These are phyloP conservation scores for Sinentomon sp. DNA, from an alignment of 2,888 invertebrate species.

Conservation along the genomic window DNA sequence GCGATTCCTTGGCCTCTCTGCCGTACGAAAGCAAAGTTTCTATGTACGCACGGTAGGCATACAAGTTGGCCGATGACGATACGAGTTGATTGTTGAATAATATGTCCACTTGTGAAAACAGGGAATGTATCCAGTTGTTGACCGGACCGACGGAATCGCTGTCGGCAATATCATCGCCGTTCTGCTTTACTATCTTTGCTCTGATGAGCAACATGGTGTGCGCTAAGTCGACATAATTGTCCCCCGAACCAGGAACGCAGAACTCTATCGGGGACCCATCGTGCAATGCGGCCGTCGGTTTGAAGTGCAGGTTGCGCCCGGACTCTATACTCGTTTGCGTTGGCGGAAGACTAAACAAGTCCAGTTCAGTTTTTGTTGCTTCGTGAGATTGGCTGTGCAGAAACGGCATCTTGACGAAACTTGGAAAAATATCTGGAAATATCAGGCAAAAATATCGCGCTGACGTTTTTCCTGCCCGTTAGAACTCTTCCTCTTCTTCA, in stretches of 20 bases:
- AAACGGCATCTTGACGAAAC: no score
- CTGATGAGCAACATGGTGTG: constrained; percentile 5
- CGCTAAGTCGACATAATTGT: no score
- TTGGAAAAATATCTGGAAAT: no score
- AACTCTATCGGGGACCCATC: no score
- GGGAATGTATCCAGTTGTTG: constrained; percentile 9
- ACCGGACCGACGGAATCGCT: constrained; percentile 3
- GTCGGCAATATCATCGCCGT: constrained; percentile 4
- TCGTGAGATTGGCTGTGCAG: no score
- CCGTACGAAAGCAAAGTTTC: constrained; percentile 9
- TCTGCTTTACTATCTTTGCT: constrained; percentile 6
- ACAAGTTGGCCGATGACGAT: constrained; percentile 7
- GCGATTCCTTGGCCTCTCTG: constrained; percentile 2
- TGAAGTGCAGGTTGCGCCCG: neutral
- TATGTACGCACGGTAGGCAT: constrained; percentile 9
- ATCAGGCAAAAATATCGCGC: no score
- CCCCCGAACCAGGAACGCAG: no score
- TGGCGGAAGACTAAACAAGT: constrained; percentile 1
- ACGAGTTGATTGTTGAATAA: constrained; percentile 8
- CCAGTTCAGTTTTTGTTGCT: neutral
- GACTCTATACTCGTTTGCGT: constrained; percentile 2
- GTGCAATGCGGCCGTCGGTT: no score
- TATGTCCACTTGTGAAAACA: constrained; percentile 11
- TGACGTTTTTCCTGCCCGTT: no score
- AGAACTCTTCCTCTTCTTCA: no score